Evolutionary conservation across 1,140 invertebrate genomes (phyloP).

Genomic region (Hycleus cichorii): DNA sequence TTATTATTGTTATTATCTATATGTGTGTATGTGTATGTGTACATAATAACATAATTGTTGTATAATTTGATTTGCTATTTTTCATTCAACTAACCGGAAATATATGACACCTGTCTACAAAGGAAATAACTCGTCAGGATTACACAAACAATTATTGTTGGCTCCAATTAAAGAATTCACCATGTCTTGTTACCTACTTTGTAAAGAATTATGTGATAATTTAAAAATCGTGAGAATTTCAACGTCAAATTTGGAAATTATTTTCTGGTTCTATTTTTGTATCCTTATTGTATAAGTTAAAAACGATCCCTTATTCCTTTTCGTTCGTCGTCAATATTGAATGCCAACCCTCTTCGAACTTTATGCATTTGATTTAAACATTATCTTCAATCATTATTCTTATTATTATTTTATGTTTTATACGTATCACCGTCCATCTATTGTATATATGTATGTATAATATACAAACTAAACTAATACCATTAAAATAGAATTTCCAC

Average conservation of each 20-base stretch:
- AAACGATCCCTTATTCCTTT: too few relatives aligned
- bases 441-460: too few relatives aligned
- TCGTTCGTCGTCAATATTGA: too few relatives aligned
- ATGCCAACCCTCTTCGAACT: too few relatives aligned
- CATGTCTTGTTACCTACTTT: too few relatives aligned
- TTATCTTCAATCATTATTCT: conserved; percentile 31
- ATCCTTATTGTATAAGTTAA: too few relatives aligned
- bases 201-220: too few relatives aligned
- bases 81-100: conserved; percentile 26
- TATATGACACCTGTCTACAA: conserved; percentile 28
- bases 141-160: conserved; percentile 7
- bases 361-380: conserved; percentile 8
- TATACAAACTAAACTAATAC: too few relatives aligned
- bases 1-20: neutral
- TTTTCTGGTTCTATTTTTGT: too few relatives aligned
- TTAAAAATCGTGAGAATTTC: too few relatives aligned
- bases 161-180: conserved; percentile 10
- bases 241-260: too few relatives aligned
- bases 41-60: conserved; percentile 24
- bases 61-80: conserved; percentile 29
- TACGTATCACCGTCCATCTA: conserved; percentile 18
- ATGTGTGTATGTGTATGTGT: neutral
- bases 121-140: conserved; percentile 9
- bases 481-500: conserved; percentile 16
- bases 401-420: conserved; percentile 25